A percentile compares a stretch with the other conserved stretches of the same genome.
phyloP scores from a whole-genome alignment of 2,888 invertebrate species.

The Metalampra italica region DNA sequence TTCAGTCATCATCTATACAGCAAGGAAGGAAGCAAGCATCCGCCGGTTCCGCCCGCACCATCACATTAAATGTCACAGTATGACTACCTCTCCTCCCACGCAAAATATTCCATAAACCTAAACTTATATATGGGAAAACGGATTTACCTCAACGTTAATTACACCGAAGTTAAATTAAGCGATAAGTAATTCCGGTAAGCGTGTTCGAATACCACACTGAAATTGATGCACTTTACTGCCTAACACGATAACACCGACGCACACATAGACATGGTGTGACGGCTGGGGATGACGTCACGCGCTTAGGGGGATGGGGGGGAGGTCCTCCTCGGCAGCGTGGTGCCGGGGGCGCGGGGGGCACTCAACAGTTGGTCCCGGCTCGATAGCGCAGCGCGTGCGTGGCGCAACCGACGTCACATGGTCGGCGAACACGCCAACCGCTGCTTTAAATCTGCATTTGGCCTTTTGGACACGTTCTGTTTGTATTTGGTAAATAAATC shows the following conservation, averaged over 20 bases:
- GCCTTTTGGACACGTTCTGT: not conserved
- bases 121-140: no score
- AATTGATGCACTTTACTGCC: conserved; percentile 10
- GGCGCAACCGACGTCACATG: conserved; percentile 48
- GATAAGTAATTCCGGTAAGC: not conserved
- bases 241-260: conserved; percentile 14
- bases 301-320: conserved; percentile 26
- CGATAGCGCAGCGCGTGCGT: conserved; percentile 69
- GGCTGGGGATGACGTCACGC: conserved; percentile 53
- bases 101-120: no score
- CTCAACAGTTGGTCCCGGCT: conserved; percentile 73
- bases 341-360: conserved; percentile 27
- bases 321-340: conserved; percentile 6
- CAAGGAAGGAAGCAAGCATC: no score
- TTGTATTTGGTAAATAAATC: not conserved
- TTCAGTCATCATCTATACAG: no score
- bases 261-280: conserved; percentile 36
- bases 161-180: not conserved
- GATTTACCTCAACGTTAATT: no score
- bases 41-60: no score
- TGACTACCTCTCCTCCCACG: no score
- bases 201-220: conserved; percentile 6
- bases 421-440: conserved; percentile 32
- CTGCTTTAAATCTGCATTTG: conserved; percentile 4
- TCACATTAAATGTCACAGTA: no score